These are phyloP conservation scores for Pachypeltis micranthus DNA, from an alignment of 1,140 invertebrate genomes.

Conservation along the genomic window DNA sequence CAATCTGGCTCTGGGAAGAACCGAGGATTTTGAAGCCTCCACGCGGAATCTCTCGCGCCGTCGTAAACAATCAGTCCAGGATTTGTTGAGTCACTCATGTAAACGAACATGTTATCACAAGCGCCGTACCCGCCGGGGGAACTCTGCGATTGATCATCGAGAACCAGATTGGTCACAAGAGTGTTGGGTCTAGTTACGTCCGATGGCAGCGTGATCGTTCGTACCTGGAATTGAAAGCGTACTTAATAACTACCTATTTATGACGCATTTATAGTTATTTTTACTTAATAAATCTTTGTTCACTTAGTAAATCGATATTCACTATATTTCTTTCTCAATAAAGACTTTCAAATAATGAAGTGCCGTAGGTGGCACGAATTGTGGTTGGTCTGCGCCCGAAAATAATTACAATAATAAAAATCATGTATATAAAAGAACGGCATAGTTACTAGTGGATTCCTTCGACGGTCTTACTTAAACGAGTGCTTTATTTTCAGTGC, in stretches of 20 bases:
- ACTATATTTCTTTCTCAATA: no score
- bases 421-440: no score
- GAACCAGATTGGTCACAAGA: constrained; percentile 60
- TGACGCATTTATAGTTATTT: no score
- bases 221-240: constrained; percentile 21
- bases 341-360: no score
- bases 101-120: constrained; percentile 63
- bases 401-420: no score
- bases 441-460: no score
- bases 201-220: constrained; percentile 41
- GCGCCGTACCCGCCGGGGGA: constrained; percentile 30
- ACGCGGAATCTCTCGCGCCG: constrained; percentile 52
- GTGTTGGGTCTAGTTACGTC: constrained; percentile 54
- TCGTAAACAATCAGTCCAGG: constrained; percentile 65
- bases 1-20: constrained; percentile 72
- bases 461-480: no score
- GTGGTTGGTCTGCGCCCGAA: no score
- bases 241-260: no score
- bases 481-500: constrained; percentile 6
- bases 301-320: no score
- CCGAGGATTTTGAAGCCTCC: constrained; percentile 58
- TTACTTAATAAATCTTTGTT: no score
- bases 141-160: constrained; percentile 45
- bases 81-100: constrained; percentile 64
- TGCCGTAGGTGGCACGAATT: no score